phyloP scores from a whole-genome alignment of 2,888 invertebrate species.

The Eurois occulta region DNA sequence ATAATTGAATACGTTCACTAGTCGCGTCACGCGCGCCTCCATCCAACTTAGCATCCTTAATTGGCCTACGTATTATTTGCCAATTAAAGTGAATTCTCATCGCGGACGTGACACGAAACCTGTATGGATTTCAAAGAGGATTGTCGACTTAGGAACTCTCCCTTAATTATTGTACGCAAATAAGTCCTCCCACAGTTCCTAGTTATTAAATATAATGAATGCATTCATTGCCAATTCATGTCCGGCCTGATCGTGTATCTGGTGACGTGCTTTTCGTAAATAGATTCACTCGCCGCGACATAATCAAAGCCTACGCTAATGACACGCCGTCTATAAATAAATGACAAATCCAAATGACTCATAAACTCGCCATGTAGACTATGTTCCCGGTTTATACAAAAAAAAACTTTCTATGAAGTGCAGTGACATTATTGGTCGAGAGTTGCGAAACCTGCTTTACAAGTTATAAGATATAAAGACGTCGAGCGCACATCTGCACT shows the following conservation, averaged over 20 bases:
- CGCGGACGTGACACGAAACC: slow-evolving; percentile 89
- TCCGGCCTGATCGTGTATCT: slow-evolving; percentile 66
- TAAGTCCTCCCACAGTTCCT: slow-evolving; percentile 66
- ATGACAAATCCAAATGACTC: slow-evolving; percentile 61
- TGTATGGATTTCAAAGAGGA: slow-evolving; percentile 82
- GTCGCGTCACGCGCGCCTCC: slow-evolving; percentile 89
- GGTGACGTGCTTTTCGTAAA: slow-evolving; percentile 73
- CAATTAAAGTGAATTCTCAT: slow-evolving; percentile 91
- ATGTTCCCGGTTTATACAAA: slow-evolving; percentile 19
- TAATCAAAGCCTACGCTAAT: slow-evolving; percentile 69
- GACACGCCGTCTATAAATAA: slow-evolving; percentile 67
- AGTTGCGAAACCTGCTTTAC: slow-evolving; percentile 56
- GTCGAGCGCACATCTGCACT: slow-evolving; percentile 40
- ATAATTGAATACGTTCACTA: slow-evolving; percentile 89
- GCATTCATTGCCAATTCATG: slow-evolving; percentile 64
- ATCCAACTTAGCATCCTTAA: slow-evolving; percentile 90
- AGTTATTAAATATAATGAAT: slow-evolving; percentile 42
- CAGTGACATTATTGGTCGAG: slow-evolving; percentile 52
- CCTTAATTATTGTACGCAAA: slow-evolving; percentile 79
- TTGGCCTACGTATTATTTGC: slow-evolving; percentile 91
- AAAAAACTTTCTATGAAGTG: slow-evolving; percentile 49
- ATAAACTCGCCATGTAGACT: slow-evolving; percentile 36
- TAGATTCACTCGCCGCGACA: slow-evolving; percentile 68
- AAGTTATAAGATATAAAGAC: slow-evolving; percentile 40
- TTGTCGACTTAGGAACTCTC: slow-evolving; percentile 73